A percentile compares a stretch with the other conserved stretches of the same genome.
Evolutionary conservation across 2,797 vertebrate species (phyloP).

Genomic region (Semotilus atromaculatus): DNA sequence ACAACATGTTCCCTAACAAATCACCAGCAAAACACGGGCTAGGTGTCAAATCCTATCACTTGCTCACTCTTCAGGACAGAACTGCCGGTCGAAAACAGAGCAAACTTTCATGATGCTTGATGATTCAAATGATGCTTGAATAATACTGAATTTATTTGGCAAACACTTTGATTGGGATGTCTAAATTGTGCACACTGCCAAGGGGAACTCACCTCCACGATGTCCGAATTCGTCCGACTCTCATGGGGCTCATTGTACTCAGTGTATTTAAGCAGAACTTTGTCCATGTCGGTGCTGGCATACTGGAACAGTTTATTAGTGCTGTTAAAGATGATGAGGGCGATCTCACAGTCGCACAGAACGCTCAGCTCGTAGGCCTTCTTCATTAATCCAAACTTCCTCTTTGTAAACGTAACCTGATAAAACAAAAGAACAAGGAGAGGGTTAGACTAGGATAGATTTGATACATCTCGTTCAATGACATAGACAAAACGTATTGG

Average conservation of each 20-base stretch:
- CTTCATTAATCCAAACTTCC: conserved; percentile 92
- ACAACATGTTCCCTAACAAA: conserved; percentile 9
- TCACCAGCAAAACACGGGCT: conserved; percentile 9
- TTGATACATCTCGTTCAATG: neutral
- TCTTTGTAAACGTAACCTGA: conserved; percentile 90
- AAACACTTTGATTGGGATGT: neutral
- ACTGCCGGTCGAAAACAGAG: neutral
- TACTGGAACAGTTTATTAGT: conserved; percentile 92
- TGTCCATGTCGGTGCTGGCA: conserved; percentile 91
- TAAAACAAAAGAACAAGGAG: conserved; percentile 2
- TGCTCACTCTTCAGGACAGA: neutral
- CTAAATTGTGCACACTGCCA: neutral
- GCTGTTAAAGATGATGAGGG: conserved; percentile 91
- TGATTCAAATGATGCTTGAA: neutral
- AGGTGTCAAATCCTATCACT: neutral
- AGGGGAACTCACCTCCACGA: conserved; percentile 82
- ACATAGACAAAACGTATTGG: neutral
- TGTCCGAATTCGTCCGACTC: conserved; percentile 88
- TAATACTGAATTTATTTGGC: neutral
- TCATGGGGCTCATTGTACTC: conserved; percentile 89
- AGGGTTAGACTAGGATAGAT: neutral
- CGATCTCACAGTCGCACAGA: conserved; percentile 89
- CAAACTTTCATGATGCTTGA: neutral
- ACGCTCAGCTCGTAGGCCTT: conserved; percentile 90
- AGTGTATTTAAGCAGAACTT: conserved; percentile 87